Evolutionary conservation across 2,888 invertebrate species (phyloP).

Genomic region (Apotomis capreana): DNA sequence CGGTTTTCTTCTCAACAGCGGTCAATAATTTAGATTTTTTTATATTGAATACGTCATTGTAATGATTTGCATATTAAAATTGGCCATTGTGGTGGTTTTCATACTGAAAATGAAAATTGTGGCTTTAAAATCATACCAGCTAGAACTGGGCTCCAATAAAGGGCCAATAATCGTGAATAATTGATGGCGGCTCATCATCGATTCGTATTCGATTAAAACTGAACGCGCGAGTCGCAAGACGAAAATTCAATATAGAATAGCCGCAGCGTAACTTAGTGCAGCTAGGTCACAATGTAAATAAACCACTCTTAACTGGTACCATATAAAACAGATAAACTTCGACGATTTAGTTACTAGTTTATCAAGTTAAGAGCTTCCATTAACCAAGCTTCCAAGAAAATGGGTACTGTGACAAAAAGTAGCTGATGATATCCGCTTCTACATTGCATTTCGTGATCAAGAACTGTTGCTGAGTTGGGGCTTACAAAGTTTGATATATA

Average conservation of each 20-base stretch:
- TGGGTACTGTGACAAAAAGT: no score
- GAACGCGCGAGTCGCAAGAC: constrained; percentile 48
- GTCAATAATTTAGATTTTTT: no score
- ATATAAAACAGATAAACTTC: no score
- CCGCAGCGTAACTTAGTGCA: not conserved
- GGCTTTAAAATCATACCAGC: constrained; percentile 3
- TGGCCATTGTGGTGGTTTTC: not conserved
- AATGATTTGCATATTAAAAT: not conserved
- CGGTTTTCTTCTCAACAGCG: no score
- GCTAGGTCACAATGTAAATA: not conserved
- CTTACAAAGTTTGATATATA: no score
- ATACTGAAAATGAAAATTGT: not conserved
- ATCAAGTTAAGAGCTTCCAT: no score
- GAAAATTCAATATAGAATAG: constrained; percentile 49
- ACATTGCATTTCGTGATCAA: no score
- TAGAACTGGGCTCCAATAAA: constrained; percentile 13
- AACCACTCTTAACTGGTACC: not conserved
- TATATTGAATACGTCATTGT: no score
- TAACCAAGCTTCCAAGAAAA: no score
- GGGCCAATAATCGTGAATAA: constrained; percentile 26
- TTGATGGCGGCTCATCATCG: constrained; percentile 39
- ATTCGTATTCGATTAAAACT: constrained; percentile 49
- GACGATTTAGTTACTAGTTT: no score
- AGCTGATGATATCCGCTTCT: no score
- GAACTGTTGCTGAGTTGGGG: no score